phyloP scores from a whole-genome alignment of 2,888 invertebrate species.

The Hemithea aestivaria region DNA sequence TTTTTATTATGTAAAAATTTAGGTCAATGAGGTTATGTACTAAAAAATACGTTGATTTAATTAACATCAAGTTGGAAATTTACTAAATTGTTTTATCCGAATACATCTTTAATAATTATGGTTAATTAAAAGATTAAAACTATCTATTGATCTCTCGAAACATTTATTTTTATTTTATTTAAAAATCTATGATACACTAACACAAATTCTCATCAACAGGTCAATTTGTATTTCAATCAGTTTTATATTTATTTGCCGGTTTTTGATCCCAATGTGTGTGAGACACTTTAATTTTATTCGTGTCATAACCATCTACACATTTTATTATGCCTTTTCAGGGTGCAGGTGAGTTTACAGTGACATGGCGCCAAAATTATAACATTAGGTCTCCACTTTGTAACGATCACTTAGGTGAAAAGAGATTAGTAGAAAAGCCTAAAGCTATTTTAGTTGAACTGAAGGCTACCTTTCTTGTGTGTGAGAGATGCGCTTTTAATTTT shows the following conservation, averaged over 20 bases:
- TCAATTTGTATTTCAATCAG: no score
- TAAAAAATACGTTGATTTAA: no score
- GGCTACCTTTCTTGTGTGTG: no score
- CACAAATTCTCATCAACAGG: conserved; percentile 76
- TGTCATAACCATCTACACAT: conserved; percentile 26
- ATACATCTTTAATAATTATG: not conserved
- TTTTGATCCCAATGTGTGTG: conserved; percentile 40
- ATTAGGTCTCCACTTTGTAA: conserved; percentile 21
- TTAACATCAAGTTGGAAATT: no score
- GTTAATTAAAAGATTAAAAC: no score
- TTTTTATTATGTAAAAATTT: no score
- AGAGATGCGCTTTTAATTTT: no score
- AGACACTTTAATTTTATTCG: conserved; percentile 39
- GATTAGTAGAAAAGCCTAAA: no score
- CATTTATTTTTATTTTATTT: conserved; percentile 19
- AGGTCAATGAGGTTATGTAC: no score
- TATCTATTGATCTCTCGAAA: conserved; percentile 23
- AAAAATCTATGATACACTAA: conserved; percentile 57
- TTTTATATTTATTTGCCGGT: conserved; percentile 34
- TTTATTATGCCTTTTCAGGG: conserved; percentile 38
- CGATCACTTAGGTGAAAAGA: no score
- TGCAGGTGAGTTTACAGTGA: conserved; percentile 43
- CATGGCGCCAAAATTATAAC: conserved; percentile 26
- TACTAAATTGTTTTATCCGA: no score
- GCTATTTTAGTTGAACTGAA: no score